phyloP scores from a whole-genome alignment of 92 coral and sea anemone genomes.

The Micromussa lordhowensis region DNA sequence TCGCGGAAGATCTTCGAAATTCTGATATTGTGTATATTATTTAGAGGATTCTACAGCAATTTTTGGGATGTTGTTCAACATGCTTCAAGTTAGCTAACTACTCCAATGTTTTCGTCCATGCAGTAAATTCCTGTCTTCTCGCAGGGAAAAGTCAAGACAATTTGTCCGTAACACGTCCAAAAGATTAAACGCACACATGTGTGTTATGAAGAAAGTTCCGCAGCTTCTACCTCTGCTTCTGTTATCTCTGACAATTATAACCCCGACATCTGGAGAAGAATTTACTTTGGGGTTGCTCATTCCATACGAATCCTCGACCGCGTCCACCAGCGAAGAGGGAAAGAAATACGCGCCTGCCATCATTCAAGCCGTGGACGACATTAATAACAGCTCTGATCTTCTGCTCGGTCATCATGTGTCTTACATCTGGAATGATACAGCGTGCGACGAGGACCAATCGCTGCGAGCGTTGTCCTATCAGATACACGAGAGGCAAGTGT shows the following conservation, averaged over 20 bases:
- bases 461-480: conserved; percentile 46
- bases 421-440: conserved; percentile 65
- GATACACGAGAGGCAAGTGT: conserved; percentile 45
- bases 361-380: conserved; percentile 59
- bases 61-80: background rate
- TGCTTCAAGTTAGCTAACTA: background rate
- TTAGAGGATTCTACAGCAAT: background rate
- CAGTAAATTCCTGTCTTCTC: background rate
- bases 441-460: conserved; percentile 46
- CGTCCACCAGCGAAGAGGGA: background rate
- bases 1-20: background rate
- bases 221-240: background rate
- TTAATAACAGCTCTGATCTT: conserved; percentile 53
- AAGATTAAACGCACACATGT: background rate
- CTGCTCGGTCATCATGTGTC: conserved; percentile 54
- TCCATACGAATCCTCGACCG: background rate
- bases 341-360: conserved; percentile 66
- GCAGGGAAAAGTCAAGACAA: too few relatives aligned
- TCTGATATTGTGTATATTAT: background rate
- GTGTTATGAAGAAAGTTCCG: background rate
- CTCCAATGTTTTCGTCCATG: background rate
- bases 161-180: background rate
- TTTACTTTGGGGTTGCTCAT: conserved; percentile 31
- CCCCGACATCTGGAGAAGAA: background rate
- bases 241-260: background rate